A percentile compares a stretch with the other conserved stretches of the same genome.
These are phyloP conservation scores for Temnothorax curvispinosus DNA, from an alignment of 1,140 invertebrate genomes.

Conservation along the genomic window DNA sequence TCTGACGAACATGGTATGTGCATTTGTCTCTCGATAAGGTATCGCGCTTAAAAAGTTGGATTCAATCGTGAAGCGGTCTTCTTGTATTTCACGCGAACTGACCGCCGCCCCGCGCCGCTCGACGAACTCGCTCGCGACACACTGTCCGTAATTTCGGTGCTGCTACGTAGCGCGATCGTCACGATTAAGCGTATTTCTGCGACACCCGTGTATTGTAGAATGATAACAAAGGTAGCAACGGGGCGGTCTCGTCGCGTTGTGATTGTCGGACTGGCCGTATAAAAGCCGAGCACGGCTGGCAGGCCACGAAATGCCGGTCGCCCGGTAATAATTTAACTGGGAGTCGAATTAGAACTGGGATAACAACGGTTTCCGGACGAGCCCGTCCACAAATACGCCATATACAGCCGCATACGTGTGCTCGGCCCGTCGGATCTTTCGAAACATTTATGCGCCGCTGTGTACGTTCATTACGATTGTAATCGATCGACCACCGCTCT, in stretches of 20 bases:
- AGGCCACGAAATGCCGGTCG: conserved; percentile 75
- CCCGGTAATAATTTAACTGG: conserved; percentile 80
- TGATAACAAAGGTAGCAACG: conserved; percentile 67
- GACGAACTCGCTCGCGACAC: not conserved
- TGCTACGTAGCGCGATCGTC: not conserved
- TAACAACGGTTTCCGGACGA: conserved; percentile 75
- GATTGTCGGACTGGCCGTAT: conserved; percentile 44
- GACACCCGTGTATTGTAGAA: conserved; percentile 54
- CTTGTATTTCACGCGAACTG: not conserved
- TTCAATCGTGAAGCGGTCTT: not conserved
- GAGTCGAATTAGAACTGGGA: conserved; percentile 78
- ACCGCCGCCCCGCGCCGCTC: not conserved
- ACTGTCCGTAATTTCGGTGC: not conserved
- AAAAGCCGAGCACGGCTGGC: conserved; percentile 64
- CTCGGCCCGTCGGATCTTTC: conserved; percentile 62
- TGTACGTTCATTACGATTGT: conserved; percentile 70
- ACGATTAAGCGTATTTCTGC: conserved; percentile 51
- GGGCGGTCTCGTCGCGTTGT: conserved; percentile 60
- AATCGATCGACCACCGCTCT: conserved; percentile 69
- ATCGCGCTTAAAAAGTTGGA: not conserved
- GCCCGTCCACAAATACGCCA: conserved; percentile 73
- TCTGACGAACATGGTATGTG: too few species aligned
- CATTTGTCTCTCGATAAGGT: not conserved
- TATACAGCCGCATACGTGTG: conserved; percentile 44
- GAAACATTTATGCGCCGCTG: conserved; percentile 52